These are phyloP conservation scores for Mus caroli DNA, from an alignment of 2,797 vertebrate genomes.

Conservation along the genomic window DNA sequence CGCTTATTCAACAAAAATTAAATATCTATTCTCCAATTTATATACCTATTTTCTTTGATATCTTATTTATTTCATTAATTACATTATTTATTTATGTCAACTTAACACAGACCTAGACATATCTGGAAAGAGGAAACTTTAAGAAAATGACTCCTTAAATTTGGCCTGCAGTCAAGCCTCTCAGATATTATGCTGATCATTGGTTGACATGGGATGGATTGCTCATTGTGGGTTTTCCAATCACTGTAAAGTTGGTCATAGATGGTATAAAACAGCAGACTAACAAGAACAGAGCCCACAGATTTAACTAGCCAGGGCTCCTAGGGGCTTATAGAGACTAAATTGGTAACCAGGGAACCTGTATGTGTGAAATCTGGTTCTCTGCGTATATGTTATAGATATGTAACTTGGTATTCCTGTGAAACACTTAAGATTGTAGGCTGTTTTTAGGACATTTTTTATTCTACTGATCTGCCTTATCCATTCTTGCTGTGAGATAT, in stretches of 20 bases:
- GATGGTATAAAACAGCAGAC: neutral
- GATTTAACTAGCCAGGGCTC: neutral
- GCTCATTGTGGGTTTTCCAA: neutral
- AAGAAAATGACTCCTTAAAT: neutral
- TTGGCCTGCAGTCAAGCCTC: neutral
- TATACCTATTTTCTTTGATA: neutral
- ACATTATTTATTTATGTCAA: neutral
- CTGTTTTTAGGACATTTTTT: neutral
- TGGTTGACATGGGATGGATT: neutral
- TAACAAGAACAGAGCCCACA: neutral
- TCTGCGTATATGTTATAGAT: neutral
- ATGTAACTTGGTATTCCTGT: neutral
- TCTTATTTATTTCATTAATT: neutral
- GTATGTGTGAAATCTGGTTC: neutral
- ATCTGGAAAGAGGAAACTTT: neutral
- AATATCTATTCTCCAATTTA: constrained; percentile 57
- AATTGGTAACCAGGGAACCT: neutral
- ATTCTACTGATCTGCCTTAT: neutral
- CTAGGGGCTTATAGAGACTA: neutral
- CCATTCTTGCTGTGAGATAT: neutral
- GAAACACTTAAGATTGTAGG: neutral
- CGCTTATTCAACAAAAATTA: constrained; percentile 25
- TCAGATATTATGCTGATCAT: neutral
- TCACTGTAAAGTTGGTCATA: neutral
- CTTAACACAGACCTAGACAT: neutral